These are phyloP conservation scores for Caenorhabditis plicata DNA, from an alignment of 2,888 invertebrate genomes.

Conservation along the genomic window DNA sequence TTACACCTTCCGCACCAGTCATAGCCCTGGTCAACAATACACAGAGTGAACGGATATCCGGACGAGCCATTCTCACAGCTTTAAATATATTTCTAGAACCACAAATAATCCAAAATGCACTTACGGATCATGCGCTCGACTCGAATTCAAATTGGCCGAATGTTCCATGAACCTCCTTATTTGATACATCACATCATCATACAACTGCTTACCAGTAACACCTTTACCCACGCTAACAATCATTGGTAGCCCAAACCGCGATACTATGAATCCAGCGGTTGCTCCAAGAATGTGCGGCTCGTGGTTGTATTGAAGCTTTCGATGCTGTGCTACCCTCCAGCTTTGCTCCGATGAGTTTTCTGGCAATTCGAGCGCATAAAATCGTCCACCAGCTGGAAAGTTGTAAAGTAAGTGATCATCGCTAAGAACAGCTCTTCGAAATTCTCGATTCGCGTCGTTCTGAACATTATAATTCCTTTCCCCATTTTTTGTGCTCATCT, in stretches of 20 bases:
- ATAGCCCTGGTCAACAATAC: conserved; percentile 77
- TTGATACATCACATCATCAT: conserved; percentile 63
- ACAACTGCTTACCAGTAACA: conserved; percentile 34
- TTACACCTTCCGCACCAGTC: conserved; percentile 60
- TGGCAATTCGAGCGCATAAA: conserved; percentile 43
- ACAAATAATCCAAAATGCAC: conserved; percentile 4
- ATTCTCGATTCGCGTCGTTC: background rate
- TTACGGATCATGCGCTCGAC: conserved; percentile 55
- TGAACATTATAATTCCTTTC: background rate
- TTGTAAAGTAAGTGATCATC: conserved; percentile 23
- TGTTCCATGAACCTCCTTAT: conserved; percentile 36
- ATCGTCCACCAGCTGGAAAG: conserved; percentile 30
- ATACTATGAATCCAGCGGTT: conserved; percentile 43
- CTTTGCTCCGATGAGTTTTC: conserved; percentile 3
- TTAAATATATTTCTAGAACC: conserved; percentile 1
- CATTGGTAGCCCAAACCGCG: conserved; percentile 47
- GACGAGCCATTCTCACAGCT: conserved; percentile 89
- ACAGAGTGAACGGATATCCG: conserved; percentile 86
- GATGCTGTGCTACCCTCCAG: conserved; percentile 46
- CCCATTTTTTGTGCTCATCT: background rate
- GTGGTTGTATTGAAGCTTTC: conserved; percentile 49
- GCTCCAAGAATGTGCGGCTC: conserved; percentile 50
- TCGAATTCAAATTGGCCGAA: conserved; percentile 35
- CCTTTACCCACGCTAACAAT: conserved; percentile 29
- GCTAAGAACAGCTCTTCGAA: background rate